phyloP scores from a whole-genome alignment of 2,888 invertebrate genomes.

The Aporophyla lueneburgensis region DNA sequence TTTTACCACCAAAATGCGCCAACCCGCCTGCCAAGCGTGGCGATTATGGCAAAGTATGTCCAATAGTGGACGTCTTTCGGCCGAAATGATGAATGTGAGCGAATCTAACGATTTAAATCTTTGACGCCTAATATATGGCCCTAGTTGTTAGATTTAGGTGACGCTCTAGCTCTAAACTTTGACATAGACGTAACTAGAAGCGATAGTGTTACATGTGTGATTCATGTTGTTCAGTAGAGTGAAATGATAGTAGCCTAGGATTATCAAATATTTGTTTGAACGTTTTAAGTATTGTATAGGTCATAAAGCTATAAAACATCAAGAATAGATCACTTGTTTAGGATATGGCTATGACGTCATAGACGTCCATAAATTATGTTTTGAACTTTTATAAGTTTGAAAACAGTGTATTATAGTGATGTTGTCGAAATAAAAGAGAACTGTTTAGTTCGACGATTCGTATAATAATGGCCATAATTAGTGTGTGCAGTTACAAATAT shows the following conservation, averaged over 20 bases:
- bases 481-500: too few relatives aligned
- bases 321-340: neutral
- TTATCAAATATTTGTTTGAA: neutral
- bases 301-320: too few relatives aligned
- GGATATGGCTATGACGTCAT: neutral
- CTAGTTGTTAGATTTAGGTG: conserved; percentile 36
- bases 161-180: conserved; percentile 19
- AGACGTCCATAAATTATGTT: neutral
- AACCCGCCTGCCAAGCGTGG: too few relatives aligned
- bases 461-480: too few relatives aligned
- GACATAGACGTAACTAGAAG: neutral
- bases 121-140: conserved; percentile 21
- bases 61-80: too few relatives aligned
- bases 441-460: too few relatives aligned
- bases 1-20: too few relatives aligned
- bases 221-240: neutral
- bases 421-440: too few relatives aligned
- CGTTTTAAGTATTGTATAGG: neutral
- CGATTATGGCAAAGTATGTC: too few relatives aligned
- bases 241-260: neutral
- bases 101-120: too few relatives aligned
- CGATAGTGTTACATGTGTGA: neutral
- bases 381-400: neutral
- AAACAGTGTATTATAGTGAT: too few relatives aligned
- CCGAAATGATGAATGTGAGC: too few relatives aligned